These are phyloP conservation scores for Drosophila dunni DNA, from an alignment of 1,140 invertebrate species.

Conservation along the genomic window DNA sequence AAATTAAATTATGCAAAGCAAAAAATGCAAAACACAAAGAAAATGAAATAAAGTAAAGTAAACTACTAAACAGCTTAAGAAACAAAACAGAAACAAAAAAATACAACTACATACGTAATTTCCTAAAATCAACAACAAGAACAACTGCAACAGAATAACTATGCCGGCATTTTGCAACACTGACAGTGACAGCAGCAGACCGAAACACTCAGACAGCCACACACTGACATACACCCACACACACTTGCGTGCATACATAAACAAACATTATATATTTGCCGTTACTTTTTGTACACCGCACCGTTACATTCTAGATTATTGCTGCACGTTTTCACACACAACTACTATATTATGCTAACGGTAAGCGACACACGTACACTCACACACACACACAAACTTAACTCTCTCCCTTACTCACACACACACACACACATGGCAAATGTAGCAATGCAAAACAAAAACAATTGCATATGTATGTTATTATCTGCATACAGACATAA, in stretches of 20 bases:
- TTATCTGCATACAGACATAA: too few species aligned
- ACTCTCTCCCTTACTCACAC: background rate
- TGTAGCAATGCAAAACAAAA: conserved; percentile 25
- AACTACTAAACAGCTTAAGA: conserved; percentile 57
- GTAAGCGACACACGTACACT: conserved; percentile 33
- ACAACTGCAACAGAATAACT: conserved; percentile 36
- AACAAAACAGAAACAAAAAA: conserved; percentile 25
- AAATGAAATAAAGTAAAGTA: conserved; percentile 53
- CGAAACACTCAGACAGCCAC: conserved; percentile 18
- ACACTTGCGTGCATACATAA: too few species aligned
- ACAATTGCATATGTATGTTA: conserved; percentile 27
- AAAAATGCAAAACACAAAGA: conserved; percentile 4
- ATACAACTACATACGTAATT: conserved; percentile 68
- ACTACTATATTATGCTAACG: conserved; percentile 70
- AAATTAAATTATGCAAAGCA: conserved; percentile 52
- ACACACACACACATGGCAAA: conserved; percentile 9
- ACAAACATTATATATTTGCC: conserved; percentile 26
- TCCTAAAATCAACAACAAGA: conserved; percentile 54
- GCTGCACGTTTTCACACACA: conserved; percentile 70
- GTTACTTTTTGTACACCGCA: conserved; percentile 64
- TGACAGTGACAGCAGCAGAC: conserved; percentile 19
- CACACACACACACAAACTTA: conserved; percentile 2
- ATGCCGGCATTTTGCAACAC: conserved; percentile 48
- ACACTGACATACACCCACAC: conserved; percentile 17
- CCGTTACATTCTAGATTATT: conserved; percentile 70